Evolutionary conservation across 2,797 vertebrate genomes (phyloP).

Genomic region (Poeciliopsis turneri): DNA sequence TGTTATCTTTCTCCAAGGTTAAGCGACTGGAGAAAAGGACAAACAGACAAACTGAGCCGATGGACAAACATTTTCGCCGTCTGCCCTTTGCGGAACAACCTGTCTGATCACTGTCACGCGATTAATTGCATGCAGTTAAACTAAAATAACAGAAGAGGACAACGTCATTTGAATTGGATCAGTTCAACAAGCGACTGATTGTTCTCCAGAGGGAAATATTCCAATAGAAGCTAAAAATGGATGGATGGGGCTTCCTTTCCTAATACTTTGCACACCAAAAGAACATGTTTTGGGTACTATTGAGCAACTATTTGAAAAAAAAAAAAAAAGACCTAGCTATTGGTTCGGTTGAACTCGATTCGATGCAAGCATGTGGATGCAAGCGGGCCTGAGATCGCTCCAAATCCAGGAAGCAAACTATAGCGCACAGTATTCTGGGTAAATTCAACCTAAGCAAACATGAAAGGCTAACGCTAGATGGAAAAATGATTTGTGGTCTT

Average conservation of each 20-base stretch:
- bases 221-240: background rate
- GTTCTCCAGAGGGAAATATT: background rate
- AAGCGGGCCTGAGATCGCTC: too few relatives aligned
- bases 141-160: background rate
- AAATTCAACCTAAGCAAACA: too few relatives aligned
- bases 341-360: too few relatives aligned
- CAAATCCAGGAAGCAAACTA: too few relatives aligned
- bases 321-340: too few relatives aligned
- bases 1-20: constrained; percentile 21
- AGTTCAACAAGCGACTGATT: background rate
- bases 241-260: background rate
- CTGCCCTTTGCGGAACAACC: background rate
- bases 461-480: too few relatives aligned
- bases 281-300: background rate
- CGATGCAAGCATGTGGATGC: too few relatives aligned
- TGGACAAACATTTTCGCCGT: constrained; percentile 16
- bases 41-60: constrained; percentile 15
- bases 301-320: background rate
- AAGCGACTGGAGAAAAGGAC: constrained; percentile 22
- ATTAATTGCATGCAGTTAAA: background rate
- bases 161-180: background rate
- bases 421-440: too few relatives aligned
- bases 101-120: background rate
- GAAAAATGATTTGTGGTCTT: too few relatives aligned
- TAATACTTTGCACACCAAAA: background rate